Percentiles rank a stretch among this genome's conserved stretches.
These are phyloP conservation scores for Propithecus perrieri DNA, from an alignment of 2,797 vertebrate genomes.

Conservation along the genomic window DNA sequence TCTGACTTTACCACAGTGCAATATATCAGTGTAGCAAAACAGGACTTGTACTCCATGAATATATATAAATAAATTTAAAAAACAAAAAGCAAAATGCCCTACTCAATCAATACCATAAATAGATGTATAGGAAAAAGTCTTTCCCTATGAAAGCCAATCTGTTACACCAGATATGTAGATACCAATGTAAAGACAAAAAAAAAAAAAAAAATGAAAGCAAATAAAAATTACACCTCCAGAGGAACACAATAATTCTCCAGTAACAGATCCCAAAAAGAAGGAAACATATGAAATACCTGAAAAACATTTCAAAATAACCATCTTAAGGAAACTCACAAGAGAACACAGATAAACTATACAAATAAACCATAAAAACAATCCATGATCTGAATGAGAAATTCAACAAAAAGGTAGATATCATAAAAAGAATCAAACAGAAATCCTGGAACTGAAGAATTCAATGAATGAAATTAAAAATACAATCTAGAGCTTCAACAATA, in stretches of 20 bases:
- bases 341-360: not conserved
- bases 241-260: not conserved
- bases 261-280: not conserved
- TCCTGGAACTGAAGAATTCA: not conserved
- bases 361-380: not conserved
- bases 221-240: not conserved
- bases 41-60: not conserved
- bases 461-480: not conserved
- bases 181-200: not conserved
- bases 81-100: not conserved
- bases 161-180: not conserved
- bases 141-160: not conserved
- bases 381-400: not conserved
- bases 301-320: not conserved
- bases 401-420: not conserved
- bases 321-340: not conserved
- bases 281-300: not conserved
- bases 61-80: not conserved
- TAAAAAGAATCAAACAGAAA: not conserved
- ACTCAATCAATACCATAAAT: not conserved
- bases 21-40: not conserved
- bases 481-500: not conserved
- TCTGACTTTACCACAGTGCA: not conserved
- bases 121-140: not conserved
- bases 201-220: not conserved